Conservation (phyloP, 2,113 vertebrate species). For the Ahaetulla prasina region DNA sequence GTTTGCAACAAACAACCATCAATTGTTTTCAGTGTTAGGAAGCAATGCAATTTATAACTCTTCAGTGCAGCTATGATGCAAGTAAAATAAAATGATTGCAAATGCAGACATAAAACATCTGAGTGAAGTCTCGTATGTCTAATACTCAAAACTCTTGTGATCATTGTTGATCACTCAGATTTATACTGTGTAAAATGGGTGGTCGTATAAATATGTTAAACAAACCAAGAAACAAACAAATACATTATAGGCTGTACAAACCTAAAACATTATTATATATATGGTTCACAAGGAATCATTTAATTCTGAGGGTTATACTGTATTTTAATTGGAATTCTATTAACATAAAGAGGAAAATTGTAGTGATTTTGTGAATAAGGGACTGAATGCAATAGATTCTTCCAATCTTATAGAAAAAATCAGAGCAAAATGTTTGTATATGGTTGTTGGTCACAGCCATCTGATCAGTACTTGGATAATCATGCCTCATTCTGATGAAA, state of each 20-base stretch:
- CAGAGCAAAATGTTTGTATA: not conserved
- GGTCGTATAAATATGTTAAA: not conserved
- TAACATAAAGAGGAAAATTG: not conserved
- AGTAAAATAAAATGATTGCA: not conserved
- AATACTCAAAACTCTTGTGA: not conserved
- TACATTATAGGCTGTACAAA: not conserved
- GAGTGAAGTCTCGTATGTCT: not conserved
- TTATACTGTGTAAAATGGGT: not conserved
- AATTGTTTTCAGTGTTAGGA: not conserved
- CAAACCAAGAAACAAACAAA: not conserved
- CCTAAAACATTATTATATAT: not conserved
- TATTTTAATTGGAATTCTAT: not conserved
- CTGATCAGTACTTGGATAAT: constrained; percentile 42
- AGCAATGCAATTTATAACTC: not conserved
- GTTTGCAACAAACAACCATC: not conserved
- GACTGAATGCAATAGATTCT: constrained; percentile 3
- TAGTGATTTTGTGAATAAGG: constrained; percentile 17
- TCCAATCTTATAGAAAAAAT: constrained; percentile 7
- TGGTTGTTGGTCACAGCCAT: constrained; percentile 35
- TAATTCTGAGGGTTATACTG: not conserved
- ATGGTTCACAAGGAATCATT: not conserved
- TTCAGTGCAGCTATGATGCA: not conserved
- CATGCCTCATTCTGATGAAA: constrained; percentile 52
- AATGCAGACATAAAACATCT: not conserved
- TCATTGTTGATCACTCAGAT: not conserved